Conservation (phyloP, 2,113 vertebrate genomes). For the Hemiprocne comata region DNA sequence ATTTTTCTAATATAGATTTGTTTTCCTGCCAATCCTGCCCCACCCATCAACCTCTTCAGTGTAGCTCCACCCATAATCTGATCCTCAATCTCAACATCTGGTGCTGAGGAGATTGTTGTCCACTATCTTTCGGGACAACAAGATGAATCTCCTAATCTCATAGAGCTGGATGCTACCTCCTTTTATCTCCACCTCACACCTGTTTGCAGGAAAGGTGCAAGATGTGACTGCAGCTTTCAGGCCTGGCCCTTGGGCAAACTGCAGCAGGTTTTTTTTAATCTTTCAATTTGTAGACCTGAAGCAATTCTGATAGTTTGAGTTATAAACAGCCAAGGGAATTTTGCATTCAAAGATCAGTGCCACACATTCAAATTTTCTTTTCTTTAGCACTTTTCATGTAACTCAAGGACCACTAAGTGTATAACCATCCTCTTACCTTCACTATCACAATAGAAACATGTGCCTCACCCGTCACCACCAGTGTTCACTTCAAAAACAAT, state of each 20-base stretch:
- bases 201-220: background rate
- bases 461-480: background rate
- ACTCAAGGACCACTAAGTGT: background rate
- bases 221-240: background rate
- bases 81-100: background rate
- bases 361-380: rapidly evolving
- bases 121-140: too few species aligned
- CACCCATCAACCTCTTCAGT: background rate
- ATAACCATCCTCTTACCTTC: background rate
- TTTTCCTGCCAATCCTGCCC: background rate
- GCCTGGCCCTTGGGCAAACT: background rate
- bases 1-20: background rate
- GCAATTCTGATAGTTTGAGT: background rate
- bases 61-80: background rate
- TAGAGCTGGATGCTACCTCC: background rate
- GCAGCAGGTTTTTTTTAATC: background rate
- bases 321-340: background rate
- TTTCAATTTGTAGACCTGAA: background rate
- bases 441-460: background rate
- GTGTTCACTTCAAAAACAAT: background rate
- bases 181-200: background rate
- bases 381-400: background rate
- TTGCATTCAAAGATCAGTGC: rapidly evolving
- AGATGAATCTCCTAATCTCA: rapidly evolving
- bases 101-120: rapidly evolving